Conservation (phyloP, 2,888 invertebrate species). For the Baronia brevicornis region DNA sequence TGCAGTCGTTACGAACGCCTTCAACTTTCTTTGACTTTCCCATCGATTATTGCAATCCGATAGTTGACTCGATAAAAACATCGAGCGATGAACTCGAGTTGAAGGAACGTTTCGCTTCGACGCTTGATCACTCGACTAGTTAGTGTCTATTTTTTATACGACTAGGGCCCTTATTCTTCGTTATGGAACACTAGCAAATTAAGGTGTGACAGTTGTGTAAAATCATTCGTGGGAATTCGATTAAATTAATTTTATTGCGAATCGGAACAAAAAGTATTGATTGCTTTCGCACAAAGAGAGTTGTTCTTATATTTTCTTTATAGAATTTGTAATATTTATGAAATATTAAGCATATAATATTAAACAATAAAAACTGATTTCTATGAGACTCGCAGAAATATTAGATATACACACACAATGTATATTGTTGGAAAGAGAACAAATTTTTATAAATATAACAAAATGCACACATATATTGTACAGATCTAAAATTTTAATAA, state of each 20-base stretch:
- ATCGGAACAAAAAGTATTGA: constrained; percentile 16
- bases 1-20: constrained; percentile 6
- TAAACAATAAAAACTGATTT: too few species aligned
- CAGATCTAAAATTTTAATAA: too few species aligned
- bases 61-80: constrained; percentile 41
- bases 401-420: too few species aligned
- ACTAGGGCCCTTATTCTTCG: constrained; percentile 9
- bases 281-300: constrained; percentile 5
- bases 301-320: too few species aligned
- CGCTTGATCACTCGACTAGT: constrained; percentile 34
- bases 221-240: constrained; percentile 33
- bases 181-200: constrained; percentile 4
- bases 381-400: too few species aligned
- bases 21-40: constrained; percentile 51
- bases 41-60: constrained; percentile 48
- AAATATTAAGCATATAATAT: too few species aligned
- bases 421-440: too few species aligned
- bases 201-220: constrained; percentile 19
- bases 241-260: constrained; percentile 22
- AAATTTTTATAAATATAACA: too few species aligned
- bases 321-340: too few species aligned
- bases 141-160: constrained; percentile 7
- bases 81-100: constrained; percentile 62
- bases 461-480: too few species aligned
- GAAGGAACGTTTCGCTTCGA: constrained; percentile 66